These are phyloP conservation scores for Zingel zingel DNA, from an alignment of 2,113 vertebrate genomes.

Conservation along the genomic window DNA sequence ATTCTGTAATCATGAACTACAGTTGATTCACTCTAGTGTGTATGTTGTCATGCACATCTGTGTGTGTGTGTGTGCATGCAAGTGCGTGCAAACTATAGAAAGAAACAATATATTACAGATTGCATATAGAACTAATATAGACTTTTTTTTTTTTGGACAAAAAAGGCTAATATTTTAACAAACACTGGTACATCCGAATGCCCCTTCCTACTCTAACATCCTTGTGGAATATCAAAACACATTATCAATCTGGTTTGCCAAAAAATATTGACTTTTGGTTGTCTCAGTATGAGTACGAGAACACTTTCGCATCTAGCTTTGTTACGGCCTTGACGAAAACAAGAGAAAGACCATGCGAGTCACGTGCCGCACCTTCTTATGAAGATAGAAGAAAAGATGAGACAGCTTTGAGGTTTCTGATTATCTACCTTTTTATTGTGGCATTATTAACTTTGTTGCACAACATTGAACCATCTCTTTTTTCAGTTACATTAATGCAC, in stretches of 20 bases:
- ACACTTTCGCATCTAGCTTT: slow-evolving; percentile 5
- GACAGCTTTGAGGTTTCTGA: not conserved
- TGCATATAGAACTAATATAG: not conserved
- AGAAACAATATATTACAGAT: not conserved
- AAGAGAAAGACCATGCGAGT: not conserved
- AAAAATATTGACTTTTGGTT: slow-evolving; percentile 18
- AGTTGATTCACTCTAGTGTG: not conserved
- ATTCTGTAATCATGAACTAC: slow-evolving; percentile 13
- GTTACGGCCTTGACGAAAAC: not conserved
- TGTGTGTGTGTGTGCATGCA: no score
- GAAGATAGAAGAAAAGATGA: not conserved
- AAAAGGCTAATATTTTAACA: not conserved
- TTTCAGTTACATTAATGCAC: not conserved
- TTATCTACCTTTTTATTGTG: not conserved
- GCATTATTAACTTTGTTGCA: not conserved
- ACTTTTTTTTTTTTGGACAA: not conserved
- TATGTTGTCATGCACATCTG: no score
- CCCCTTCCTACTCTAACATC: not conserved
- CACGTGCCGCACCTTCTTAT: not conserved
- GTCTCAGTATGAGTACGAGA: not conserved
- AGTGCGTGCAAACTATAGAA: not conserved
- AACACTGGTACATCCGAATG: not conserved
- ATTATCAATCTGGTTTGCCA: slow-evolving; percentile 15
- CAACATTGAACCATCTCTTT: not conserved
- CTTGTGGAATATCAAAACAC: slow-evolving; percentile 4